These are phyloP conservation scores for Romanogobio albipinnatus DNA, from an alignment of 2,113 vertebrate species.

Conservation along the genomic window DNA sequence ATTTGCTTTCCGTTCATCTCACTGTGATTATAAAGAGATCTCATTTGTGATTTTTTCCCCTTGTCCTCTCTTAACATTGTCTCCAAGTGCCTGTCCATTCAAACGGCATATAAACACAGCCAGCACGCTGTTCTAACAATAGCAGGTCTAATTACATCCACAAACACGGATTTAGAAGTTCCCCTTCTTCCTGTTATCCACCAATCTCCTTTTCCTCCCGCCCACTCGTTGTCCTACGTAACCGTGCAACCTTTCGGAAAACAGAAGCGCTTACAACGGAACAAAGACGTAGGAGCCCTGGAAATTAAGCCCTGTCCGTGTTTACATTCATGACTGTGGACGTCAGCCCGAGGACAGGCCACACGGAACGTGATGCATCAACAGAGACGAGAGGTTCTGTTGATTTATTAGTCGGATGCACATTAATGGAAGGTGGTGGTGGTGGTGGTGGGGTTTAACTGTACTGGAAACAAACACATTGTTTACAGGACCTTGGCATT, in stretches of 20 bases:
- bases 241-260: conserved; percentile 36
- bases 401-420: conserved; percentile 46
- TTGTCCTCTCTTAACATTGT: neutral
- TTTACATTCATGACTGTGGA: conserved; percentile 73
- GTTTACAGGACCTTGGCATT: conserved; percentile 34
- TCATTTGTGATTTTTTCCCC: neutral
- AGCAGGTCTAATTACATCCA: conserved; percentile 57
- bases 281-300: conserved; percentile 62
- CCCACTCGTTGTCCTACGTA: conserved; percentile 20
- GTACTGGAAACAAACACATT: conserved; percentile 54
- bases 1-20: neutral
- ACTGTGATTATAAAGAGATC: neutral
- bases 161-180: conserved; percentile 64
- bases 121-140: conserved; percentile 43
- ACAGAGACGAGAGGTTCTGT: conserved; percentile 18
- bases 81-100: neutral
- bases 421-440: conserved; percentile 7
- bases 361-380: conserved; percentile 11
- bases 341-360: conserved; percentile 64
- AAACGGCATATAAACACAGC: conserved; percentile 29
- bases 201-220: neutral
- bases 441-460: neutral
- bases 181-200: conserved; percentile 55
- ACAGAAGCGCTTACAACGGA: conserved; percentile 36
- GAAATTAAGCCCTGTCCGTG: conserved; percentile 67